Percentiles rank a stretch among this genome's conserved stretches.
Evolutionary conservation across 2,797 vertebrate species (phyloP).

Genomic region (Chelonia mydas): DNA sequence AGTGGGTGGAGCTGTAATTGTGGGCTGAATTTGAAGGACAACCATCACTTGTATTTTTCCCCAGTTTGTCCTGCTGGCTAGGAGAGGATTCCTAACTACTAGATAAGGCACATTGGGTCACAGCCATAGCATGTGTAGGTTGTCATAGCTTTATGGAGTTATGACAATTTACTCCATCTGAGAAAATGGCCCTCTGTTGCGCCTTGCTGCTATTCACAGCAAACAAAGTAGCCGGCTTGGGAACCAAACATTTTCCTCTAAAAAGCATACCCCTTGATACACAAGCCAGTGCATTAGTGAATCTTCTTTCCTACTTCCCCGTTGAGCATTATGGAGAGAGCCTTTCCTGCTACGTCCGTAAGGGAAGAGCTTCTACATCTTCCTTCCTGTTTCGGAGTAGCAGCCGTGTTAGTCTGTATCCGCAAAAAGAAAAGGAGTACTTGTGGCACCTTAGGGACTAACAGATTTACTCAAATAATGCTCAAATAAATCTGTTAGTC

Average conservation of each 20-base stretch:
- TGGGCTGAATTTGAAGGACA: background rate
- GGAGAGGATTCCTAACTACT: background rate
- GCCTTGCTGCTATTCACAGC: background rate
- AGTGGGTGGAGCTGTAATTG: fast-evolving
- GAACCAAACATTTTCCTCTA: background rate
- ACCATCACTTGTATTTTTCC: background rate
- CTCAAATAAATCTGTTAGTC: too few species aligned
- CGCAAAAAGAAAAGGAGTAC: too few species aligned
- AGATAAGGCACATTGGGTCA: background rate
- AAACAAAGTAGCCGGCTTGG: background rate
- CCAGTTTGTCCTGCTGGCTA: background rate
- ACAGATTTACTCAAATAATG: too few species aligned
- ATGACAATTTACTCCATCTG: fast-evolving
- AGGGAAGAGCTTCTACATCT: background rate
- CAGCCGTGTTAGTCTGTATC: too few species aligned
- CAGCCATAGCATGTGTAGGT: background rate
- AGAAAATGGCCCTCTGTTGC: background rate
- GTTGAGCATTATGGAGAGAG: background rate
- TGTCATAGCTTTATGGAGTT: background rate
- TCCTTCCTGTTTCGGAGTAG: background rate
- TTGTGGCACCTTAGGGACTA: too few species aligned
- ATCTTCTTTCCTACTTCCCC: background rate
- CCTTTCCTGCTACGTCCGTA: background rate
- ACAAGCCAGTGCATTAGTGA: background rate
- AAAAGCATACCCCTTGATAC: background rate